A percentile compares a stretch with the other conserved stretches of the same genome.
These are phyloP conservation scores for Aphodius sticticus DNA, from an alignment of 2,888 invertebrate species.

Conservation along the genomic window DNA sequence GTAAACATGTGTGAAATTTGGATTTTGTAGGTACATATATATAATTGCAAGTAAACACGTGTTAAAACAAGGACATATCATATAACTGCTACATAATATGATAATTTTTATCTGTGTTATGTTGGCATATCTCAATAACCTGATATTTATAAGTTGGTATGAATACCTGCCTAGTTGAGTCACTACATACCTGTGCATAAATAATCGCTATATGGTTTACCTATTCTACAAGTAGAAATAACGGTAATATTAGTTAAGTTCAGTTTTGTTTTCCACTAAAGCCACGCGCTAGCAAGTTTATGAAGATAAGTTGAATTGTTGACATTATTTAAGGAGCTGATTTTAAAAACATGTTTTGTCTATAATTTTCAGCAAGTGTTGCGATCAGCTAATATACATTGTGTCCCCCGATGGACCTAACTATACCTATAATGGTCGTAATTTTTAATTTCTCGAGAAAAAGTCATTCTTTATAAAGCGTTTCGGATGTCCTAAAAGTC, in stretches of 20 bases:
- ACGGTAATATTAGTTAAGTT: not conserved
- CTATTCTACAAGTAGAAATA: not conserved
- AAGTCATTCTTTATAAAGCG: too few relatives aligned
- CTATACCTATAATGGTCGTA: too few relatives aligned
- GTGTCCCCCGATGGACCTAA: too few relatives aligned
- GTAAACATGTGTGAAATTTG: too few relatives aligned
- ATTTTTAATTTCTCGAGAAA: too few relatives aligned
- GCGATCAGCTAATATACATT: too few relatives aligned
- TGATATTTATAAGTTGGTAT: not conserved
- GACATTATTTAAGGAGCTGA: not conserved
- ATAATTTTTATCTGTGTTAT: not conserved
- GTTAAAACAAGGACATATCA: not conserved
- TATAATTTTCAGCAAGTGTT: too few relatives aligned
- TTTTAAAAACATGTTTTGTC: too few relatives aligned
- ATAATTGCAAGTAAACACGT: not conserved
- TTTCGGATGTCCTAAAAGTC: too few relatives aligned
- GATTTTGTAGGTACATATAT: too few relatives aligned
- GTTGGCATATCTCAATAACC: not conserved
- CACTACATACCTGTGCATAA: not conserved
- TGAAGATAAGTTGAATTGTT: not conserved
- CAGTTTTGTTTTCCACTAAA: not conserved
- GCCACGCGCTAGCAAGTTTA: not conserved
- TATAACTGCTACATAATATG: not conserved
- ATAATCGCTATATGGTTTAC: not conserved
- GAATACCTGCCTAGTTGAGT: not conserved